Conservation (phyloP, 1,140 invertebrate species). For the Tetramorium alpestre region DNA sequence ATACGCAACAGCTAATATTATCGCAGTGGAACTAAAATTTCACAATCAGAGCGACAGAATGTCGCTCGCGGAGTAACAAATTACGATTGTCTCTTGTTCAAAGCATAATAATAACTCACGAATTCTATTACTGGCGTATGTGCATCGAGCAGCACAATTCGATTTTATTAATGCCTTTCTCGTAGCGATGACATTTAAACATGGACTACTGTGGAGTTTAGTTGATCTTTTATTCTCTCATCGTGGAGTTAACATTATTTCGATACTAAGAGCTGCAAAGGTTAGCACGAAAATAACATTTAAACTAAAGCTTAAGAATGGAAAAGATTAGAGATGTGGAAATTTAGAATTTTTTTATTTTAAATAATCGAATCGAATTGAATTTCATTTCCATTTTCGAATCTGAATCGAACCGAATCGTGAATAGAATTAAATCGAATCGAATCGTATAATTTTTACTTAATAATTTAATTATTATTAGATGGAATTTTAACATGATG, state of each 20-base stretch:
- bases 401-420: no score
- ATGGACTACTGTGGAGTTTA: not conserved
- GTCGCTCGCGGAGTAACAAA: conserved; percentile 36
- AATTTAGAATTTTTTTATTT: no score
- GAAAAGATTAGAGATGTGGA: not conserved
- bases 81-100: conserved; percentile 49
- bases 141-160: not conserved
- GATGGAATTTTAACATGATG: no score
- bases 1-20: conserved; percentile 61
- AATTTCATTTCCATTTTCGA: no score
- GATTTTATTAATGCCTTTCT: conserved; percentile 60
- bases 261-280: not conserved
- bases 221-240: not conserved
- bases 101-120: conserved; percentile 65
- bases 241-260: not conserved
- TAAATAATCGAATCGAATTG: no score
- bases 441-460: no score
- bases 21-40: conserved; percentile 56
- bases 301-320: not conserved
- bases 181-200: conserved; percentile 35
- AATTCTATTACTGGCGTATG: conserved; percentile 49
- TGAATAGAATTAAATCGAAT: no score
- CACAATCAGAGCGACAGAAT: conserved; percentile 28
- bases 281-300: not conserved
- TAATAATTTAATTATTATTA: no score